Evolutionary conservation across 1,140 invertebrate genomes (phyloP).

Genomic region (Drosophila obscura): DNA sequence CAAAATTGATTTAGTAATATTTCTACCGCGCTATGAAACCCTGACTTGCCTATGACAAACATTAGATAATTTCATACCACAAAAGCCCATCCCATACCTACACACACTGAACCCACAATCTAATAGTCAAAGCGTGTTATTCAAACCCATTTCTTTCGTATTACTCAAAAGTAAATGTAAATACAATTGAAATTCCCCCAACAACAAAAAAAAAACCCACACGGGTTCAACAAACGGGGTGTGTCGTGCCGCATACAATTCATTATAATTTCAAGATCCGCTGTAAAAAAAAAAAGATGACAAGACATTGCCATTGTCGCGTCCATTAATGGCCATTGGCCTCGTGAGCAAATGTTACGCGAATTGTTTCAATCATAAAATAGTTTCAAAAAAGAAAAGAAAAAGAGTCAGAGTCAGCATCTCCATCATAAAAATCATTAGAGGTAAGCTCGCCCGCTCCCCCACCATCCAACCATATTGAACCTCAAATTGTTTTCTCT

Average conservation of each 20-base stretch:
- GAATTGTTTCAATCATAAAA: conserved; percentile 14
- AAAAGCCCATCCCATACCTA: too few relatives aligned
- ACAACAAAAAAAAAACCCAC: conserved; percentile 29
- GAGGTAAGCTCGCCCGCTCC: conserved; percentile 62
- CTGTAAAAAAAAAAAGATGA: conserved; percentile 10
- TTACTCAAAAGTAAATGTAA: background rate
- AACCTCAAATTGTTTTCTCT: conserved; percentile 41
- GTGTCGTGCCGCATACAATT: conserved; percentile 36
- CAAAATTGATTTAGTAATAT: too few relatives aligned
- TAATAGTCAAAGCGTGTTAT: background rate
- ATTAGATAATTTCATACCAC: too few relatives aligned
- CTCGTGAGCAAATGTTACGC: conserved; percentile 8
- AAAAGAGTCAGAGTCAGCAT: conserved; percentile 47
- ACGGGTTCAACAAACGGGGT: conserved; percentile 55
- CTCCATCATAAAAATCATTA: conserved; percentile 73
- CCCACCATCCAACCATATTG: conserved; percentile 42
- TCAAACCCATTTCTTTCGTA: conserved; percentile 2
- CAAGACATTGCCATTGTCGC: conserved; percentile 15
- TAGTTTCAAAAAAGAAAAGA: conserved; percentile 8
- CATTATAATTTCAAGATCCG: conserved; percentile 51
- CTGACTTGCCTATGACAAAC: too few relatives aligned
- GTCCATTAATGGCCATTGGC: conserved; percentile 11
- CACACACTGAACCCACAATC: too few relatives aligned
- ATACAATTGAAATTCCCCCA: conserved; percentile 6
- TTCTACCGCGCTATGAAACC: too few relatives aligned